Base-by-base conservation (phyloP, 2,888 invertebrate genomes). In the Sarcophaga variegata region DNA sequence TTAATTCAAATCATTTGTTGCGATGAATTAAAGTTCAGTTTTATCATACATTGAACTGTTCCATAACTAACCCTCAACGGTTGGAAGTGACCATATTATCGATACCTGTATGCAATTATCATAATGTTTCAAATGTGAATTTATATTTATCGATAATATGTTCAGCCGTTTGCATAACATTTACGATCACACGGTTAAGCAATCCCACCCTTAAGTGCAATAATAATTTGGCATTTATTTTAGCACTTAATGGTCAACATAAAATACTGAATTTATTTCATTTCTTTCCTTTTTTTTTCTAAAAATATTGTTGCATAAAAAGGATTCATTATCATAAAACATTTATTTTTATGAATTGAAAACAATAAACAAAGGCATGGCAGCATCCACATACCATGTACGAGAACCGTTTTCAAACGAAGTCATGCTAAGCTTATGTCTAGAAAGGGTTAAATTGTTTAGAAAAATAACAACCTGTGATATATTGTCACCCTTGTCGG, bases 201-300 rank as follows among this genome's bases (percentile, higher is more conserved):
- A 60, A 69, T 60, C 47, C 37, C 11, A 90, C 91, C 90, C 86
- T 89, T 89, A 87, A 91, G 91, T 89, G 87, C 89, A 84, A 88
- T 90, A 89, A 91, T 90, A 91, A 90, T 90, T 91, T 90, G 86
- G 89, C 90, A 90, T 90, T 92, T 90, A 91, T 91, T 91, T 91
- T 88, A 88, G 88, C 82, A 88, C 89, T 88, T 90, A 91, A 90
- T 91, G 91, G 90, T 89, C 90, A 90, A 91, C 91, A 92, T 92
- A 92, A 92, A 92, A 92, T 88, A 91, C 88, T 89, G 90, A 91
- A 91, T 90, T 89, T 90, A 91, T 91, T 91, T 78, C 20, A n/a
- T 54, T 37, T 37, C 10, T 8, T 37, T 37, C 2, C 10, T 37
- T 10, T 37, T 49, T 37, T 78, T 72, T 91, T 90, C 89, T 81